phyloP scores from a whole-genome alignment of 2,113 vertebrate species.

The Ia io region DNA sequence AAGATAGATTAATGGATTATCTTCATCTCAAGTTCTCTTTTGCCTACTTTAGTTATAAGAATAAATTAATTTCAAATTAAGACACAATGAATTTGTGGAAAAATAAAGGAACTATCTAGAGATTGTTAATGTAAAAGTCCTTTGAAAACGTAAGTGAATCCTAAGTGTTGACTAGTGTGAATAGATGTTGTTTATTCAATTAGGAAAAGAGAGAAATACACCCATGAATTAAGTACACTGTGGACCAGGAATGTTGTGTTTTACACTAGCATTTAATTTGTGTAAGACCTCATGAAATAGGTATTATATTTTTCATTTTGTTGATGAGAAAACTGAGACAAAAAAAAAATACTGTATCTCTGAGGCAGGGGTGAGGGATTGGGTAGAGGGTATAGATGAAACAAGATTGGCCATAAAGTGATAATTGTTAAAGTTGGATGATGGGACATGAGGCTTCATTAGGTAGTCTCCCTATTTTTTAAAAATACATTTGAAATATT shows the following conservation, averaged over 20 bases:
- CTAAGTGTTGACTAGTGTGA: not conserved
- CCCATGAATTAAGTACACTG: not conserved
- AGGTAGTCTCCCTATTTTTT: not conserved
- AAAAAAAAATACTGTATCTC: not conserved
- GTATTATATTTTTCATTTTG: not conserved
- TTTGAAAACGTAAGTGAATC: not conserved
- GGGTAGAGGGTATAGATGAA: not conserved
- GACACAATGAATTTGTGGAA: not conserved
- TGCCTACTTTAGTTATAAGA: not conserved
- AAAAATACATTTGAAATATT: not conserved
- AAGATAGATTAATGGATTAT: not conserved
- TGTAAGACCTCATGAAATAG: not conserved
- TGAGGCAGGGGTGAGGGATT: not conserved
- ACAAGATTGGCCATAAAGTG: not conserved
- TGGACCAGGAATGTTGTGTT: not conserved
- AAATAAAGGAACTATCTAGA: not conserved
- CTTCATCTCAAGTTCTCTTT: not conserved
- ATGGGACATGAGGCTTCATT: not conserved
- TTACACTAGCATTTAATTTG: not conserved
- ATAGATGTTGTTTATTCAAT: not conserved
- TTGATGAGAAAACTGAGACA: not conserved
- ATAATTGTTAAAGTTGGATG: not conserved
- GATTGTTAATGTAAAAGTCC: not conserved
- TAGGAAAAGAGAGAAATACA: not conserved
- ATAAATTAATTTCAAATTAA: not conserved